Conservation (phyloP, 2,888 invertebrate genomes). For the Lasioglossum oenotherae region DNA sequence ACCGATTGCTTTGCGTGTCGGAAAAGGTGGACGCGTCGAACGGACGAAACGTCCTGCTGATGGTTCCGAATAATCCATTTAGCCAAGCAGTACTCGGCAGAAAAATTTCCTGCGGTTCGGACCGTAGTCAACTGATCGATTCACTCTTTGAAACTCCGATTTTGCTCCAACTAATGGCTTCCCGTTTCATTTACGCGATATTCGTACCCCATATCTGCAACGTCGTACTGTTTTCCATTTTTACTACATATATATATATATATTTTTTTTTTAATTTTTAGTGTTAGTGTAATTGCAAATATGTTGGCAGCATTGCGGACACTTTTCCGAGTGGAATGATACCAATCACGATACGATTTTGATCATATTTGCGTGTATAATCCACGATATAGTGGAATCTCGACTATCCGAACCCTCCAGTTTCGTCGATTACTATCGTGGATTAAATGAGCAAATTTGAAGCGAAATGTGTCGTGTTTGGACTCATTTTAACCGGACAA, state of each 20-base stretch:
- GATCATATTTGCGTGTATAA: background rate
- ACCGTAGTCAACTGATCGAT: background rate
- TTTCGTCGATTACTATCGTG: background rate
- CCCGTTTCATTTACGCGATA: background rate
- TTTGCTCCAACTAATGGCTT: background rate
- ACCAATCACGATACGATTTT: background rate
- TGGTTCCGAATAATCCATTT: background rate
- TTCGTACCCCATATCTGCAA: background rate
- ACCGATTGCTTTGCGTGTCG: constrained; percentile 1
- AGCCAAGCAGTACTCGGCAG: background rate
- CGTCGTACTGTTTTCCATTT: background rate
- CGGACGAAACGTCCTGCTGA: background rate
- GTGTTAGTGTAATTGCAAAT: background rate
- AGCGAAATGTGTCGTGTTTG: background rate
- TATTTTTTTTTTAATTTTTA: too few relatives aligned
- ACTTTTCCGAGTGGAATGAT: background rate
- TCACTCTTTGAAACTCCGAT: background rate
- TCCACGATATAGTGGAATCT: background rate
- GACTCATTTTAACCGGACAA: background rate
- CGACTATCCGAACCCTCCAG: background rate
- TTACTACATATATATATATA: too few relatives aligned
- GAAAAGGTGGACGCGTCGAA: background rate
- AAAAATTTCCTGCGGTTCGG: background rate
- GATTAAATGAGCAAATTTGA: background rate
- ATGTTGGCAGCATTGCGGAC: background rate